phyloP scores from a whole-genome alignment of 2,888 invertebrate genomes.

The Bursaphelenchus okinawaensis region DNA sequence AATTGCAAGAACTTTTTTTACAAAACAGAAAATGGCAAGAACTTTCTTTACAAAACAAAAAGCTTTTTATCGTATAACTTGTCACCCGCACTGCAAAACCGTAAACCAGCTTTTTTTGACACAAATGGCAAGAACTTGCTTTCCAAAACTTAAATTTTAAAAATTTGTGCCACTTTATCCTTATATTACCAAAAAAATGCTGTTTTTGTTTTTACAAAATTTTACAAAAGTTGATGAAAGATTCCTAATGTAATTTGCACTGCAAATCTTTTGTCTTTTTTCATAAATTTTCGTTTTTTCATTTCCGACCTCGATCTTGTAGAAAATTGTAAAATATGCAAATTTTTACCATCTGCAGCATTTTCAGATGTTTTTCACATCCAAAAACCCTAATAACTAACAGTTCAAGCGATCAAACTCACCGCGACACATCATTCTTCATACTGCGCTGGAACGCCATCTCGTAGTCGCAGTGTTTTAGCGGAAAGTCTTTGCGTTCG shows the following conservation, averaged over 20 bases:
- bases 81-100: too few relatives aligned
- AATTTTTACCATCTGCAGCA: too few relatives aligned
- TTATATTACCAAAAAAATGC: too few relatives aligned
- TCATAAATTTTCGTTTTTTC: not conserved
- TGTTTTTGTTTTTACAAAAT: not conserved
- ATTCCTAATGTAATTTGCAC: not conserved
- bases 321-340: not conserved
- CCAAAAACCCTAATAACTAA: too few relatives aligned
- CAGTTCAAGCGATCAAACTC: not conserved
- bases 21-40: not conserved
- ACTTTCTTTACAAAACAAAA: not conserved
- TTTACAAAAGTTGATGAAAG: not conserved
- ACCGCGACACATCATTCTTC: slow-evolving; percentile 8
- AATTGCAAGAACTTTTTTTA: too few relatives aligned
- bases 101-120: not conserved
- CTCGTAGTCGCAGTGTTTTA: slow-evolving; percentile 14
- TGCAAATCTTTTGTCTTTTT: too few relatives aligned
- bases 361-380: too few relatives aligned
- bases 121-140: too few relatives aligned
- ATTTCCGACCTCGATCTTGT: not conserved
- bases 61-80: too few relatives aligned
- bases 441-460: slow-evolving; percentile 4
- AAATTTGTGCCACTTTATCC: too few relatives aligned
- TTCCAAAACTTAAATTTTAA: not conserved
- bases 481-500: slow-evolving; percentile 16